phyloP scores from a whole-genome alignment of 2,113 vertebrate species.

The Psettodes erumei region DNA sequence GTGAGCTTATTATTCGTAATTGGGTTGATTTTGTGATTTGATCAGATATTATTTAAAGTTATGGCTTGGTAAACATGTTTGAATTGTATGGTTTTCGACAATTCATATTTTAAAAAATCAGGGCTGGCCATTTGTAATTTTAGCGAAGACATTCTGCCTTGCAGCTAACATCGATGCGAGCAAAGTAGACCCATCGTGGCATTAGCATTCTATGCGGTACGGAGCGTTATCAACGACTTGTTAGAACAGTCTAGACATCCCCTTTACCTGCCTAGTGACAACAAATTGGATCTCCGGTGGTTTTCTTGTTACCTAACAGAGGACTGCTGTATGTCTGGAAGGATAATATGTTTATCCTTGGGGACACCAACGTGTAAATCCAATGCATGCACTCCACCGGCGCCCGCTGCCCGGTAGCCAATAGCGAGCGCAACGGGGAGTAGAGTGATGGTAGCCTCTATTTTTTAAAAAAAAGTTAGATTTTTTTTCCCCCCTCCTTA shows the following conservation, averaged over 20 bases:
- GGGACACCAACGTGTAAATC: background rate
- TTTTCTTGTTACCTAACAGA: background rate
- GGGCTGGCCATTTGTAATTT: background rate
- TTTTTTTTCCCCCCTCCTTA: no score
- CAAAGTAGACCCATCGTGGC: background rate
- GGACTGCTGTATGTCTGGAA: fast-evolving
- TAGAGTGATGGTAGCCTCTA: no score
- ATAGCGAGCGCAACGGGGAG: background rate
- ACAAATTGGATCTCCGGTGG: background rate
- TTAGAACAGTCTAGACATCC: no score
- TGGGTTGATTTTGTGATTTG: background rate
- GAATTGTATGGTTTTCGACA: background rate
- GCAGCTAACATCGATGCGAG: background rate
- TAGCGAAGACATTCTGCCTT: background rate
- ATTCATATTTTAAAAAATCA: background rate
- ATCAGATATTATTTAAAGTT: background rate
- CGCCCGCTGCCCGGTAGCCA: background rate
- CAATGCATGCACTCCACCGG: no score
- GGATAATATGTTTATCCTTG: background rate
- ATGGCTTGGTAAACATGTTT: background rate
- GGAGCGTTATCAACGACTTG: no score
- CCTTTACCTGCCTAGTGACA: background rate
- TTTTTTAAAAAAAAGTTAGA: no score
- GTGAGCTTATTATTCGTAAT: background rate
- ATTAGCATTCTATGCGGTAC: background rate